phyloP scores from a whole-genome alignment of 2,888 invertebrate species.

The Pachycephus smyrnensis region DNA sequence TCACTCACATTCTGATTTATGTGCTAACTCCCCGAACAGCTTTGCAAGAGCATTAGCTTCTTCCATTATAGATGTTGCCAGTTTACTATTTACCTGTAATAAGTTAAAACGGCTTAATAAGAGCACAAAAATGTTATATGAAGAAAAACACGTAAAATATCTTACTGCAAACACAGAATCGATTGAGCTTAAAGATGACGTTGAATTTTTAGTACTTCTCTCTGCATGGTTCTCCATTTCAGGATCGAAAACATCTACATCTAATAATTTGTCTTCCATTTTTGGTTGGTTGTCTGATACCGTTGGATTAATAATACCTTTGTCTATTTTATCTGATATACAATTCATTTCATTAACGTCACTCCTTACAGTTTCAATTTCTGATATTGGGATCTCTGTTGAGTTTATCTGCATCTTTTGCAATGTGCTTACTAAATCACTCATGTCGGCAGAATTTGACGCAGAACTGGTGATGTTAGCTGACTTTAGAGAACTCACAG shows the following conservation, averaged over 20 bases:
- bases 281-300: conserved; percentile 1
- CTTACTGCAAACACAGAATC: conserved; percentile 56
- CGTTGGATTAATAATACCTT: neutral
- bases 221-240: neutral
- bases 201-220: neutral
- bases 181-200: conserved; percentile 28
- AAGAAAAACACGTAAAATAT: conserved; percentile 8
- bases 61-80: conserved; percentile 41
- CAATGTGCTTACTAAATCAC: conserved; percentile 41
- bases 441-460: conserved; percentile 27
- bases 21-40: conserved; percentile 52
- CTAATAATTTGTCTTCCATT: conserved; percentile 42
- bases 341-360: neutral
- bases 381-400: conserved; percentile 8
- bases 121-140: neutral
- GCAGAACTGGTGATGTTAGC: conserved; percentile 7
- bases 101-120: neutral
- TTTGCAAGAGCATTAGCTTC: conserved; percentile 53
- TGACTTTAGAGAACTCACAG: conserved; percentile 7
- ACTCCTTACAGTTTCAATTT: conserved; percentile 10
- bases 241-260: conserved; percentile 45
- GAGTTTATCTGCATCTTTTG: conserved; percentile 38
- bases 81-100: conserved; percentile 33
- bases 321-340: neutral
- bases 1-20: conserved; percentile 47